Percentiles rank a stretch among this genome's conserved stretches.
Conservation (phyloP, 2,797 vertebrate species). For the Iguana delicatissima region DNA sequence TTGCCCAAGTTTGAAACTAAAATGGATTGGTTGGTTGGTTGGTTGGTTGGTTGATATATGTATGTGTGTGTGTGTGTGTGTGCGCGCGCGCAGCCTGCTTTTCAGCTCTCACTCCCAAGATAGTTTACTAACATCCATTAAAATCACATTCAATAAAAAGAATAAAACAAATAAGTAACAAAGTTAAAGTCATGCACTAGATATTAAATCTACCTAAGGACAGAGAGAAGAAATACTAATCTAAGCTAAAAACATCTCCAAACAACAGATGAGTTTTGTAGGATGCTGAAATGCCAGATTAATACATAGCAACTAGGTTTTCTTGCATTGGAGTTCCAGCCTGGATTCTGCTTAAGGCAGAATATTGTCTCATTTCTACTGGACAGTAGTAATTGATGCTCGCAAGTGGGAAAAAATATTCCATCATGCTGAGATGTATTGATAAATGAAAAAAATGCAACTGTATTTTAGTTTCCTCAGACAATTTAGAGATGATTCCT, state of each 20-base stretch:
- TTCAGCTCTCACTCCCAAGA: not conserved
- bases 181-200: not conserved
- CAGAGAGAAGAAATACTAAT: not conserved
- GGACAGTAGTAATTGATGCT: not conserved
- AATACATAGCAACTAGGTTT: not conserved
- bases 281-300: not conserved
- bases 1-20: not conserved
- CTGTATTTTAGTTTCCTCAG: not conserved
- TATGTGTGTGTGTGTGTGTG: too few relatives aligned
- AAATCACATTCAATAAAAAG: not conserved
- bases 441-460: not conserved
- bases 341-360: not conserved
- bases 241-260: not conserved
- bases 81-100: too few relatives aligned
- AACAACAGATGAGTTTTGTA: not conserved
- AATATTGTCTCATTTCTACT: not conserved
- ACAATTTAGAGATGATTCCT: too few relatives aligned
- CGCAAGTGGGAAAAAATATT: not conserved
- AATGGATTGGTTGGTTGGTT: not conserved
- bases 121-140: not conserved
- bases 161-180: not conserved
- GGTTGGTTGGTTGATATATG: too few relatives aligned
- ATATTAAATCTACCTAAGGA: not conserved
- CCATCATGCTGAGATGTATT: not conserved
- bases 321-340: not conserved